A percentile compares a stretch with the other conserved stretches of the same genome.
Evolutionary conservation across 2,888 invertebrate genomes (phyloP).

Genomic region (Apamea epomidion): DNA sequence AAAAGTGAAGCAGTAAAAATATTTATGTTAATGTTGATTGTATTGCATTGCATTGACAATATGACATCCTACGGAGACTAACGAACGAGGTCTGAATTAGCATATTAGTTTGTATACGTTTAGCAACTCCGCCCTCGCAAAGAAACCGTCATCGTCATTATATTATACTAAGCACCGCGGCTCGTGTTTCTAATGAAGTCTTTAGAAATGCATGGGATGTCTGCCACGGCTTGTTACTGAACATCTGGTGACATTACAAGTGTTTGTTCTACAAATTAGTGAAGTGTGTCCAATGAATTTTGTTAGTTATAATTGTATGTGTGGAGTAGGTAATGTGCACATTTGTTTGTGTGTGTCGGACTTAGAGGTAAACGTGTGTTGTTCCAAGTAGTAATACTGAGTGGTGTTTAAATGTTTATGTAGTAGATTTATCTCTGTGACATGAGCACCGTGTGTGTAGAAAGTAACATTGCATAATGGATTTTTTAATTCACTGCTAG

Average conservation of each 20-base stretch:
- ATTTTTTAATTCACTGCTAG: constrained; percentile 41
- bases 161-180: constrained; percentile 59
- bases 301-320: constrained; percentile 52
- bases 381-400: constrained; percentile 41
- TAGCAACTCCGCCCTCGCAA: constrained; percentile 76
- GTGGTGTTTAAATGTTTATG: constrained; percentile 51
- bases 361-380: constrained; percentile 40
- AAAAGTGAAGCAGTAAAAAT: constrained; percentile 54
- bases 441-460: constrained; percentile 60
- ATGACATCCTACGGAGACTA: constrained; percentile 66
- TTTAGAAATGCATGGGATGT: constrained; percentile 74
- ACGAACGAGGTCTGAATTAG: constrained; percentile 71
- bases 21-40: constrained; percentile 69
- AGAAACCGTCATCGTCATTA: constrained; percentile 60
- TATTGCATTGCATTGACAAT: constrained; percentile 63
- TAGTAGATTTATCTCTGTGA: constrained; percentile 52
- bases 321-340: constrained; percentile 55
- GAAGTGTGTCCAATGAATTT: constrained; percentile 59
- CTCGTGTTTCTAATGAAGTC: constrained; percentile 72
- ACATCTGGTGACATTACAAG: constrained; percentile 68
- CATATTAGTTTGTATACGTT: constrained; percentile 73
- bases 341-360: constrained; percentile 48
- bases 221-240: constrained; percentile 68
- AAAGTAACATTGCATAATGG: constrained; percentile 53
- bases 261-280: constrained; percentile 67